Conservation (phyloP, 1,140 invertebrate species). For the Oppia nitens region DNA sequence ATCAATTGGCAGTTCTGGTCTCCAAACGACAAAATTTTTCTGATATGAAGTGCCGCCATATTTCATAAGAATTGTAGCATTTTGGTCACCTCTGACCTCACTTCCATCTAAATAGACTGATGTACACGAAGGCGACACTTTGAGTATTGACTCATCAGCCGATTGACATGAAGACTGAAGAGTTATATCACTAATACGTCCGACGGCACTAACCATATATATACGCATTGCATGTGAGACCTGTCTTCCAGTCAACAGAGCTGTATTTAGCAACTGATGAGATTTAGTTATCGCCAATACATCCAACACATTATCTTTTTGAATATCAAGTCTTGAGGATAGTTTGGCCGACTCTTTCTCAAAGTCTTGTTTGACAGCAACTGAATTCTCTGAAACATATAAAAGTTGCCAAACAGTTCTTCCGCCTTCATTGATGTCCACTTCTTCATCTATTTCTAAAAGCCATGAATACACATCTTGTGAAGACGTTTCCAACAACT, state of each 20-base stretch:
- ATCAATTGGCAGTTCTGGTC: conserved; percentile 82
- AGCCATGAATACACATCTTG: conserved; percentile 79
- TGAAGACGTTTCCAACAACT: conserved; percentile 23
- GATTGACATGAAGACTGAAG: conserved; percentile 86
- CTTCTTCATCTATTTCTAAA: conserved; percentile 67
- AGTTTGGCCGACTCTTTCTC: conserved; percentile 47
- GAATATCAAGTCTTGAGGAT: conserved; percentile 65
- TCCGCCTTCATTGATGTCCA: conserved; percentile 51
- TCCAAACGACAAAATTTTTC: conserved; percentile 83
- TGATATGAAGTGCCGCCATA: conserved; percentile 72
- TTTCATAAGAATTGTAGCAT: conserved; percentile 80
- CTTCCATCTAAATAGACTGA: conserved; percentile 92
- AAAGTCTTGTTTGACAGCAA: conserved; percentile 27
- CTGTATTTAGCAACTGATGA: conserved; percentile 64
- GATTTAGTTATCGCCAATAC: conserved; percentile 88
- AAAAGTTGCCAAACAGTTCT: conserved; percentile 60
- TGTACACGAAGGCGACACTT: conserved; percentile 89
- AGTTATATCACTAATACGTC: conserved; percentile 83
- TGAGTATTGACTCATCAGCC: conserved; percentile 84
- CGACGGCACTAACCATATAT: conserved; percentile 79
- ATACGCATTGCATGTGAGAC: conserved; percentile 88
- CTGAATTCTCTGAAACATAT: conserved; percentile 32
- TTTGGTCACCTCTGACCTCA: conserved; percentile 80
- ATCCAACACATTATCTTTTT: conserved; percentile 84
- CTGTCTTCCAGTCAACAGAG: conserved; percentile 77